Conservation (phyloP, 2,797 vertebrate species). For the Spizella passerina region DNA sequence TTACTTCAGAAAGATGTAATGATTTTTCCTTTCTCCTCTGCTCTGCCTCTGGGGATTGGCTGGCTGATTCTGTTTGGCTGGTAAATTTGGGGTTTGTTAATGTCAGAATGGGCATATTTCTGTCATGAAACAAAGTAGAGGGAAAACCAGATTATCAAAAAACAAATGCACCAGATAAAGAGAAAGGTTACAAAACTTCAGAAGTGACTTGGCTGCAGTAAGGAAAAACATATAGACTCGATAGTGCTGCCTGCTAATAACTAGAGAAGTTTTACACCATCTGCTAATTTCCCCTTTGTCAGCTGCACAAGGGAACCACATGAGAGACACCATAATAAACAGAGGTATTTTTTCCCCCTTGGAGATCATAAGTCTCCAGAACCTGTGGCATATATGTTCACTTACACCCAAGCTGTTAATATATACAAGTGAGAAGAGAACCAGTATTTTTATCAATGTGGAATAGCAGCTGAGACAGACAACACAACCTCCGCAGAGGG, state of each 20-base stretch:
- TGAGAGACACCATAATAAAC: constrained; percentile 31
- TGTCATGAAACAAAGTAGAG: not conserved
- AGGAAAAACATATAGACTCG: not conserved
- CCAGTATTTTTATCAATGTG: constrained; percentile 68
- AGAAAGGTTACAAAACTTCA: not conserved
- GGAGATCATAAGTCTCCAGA: constrained; percentile 41
- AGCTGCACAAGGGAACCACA: constrained; percentile 31
- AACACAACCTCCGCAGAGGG: constrained; percentile 61
- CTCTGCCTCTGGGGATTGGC: not conserved
- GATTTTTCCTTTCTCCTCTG: not conserved
- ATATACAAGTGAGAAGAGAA: constrained; percentile 53
- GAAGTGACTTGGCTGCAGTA: not conserved
- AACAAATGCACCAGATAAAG: not conserved
- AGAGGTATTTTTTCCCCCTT: constrained; percentile 34
- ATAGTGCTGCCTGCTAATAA: not conserved
- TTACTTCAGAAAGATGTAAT: not conserved
- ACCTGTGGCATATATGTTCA: constrained; percentile 53
- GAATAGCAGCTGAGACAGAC: constrained; percentile 63
- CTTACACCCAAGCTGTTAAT: constrained; percentile 64
- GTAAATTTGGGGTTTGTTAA: not conserved
- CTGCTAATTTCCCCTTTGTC: constrained; percentile 36
- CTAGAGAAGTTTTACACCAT: constrained; percentile 2
- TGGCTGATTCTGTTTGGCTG: not conserved
- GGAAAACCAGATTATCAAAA: not conserved
- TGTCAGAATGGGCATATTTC: not conserved